Base-by-base conservation (phyloP, 1,140 invertebrate genomes). In the Drosophila athabasca region DNA sequence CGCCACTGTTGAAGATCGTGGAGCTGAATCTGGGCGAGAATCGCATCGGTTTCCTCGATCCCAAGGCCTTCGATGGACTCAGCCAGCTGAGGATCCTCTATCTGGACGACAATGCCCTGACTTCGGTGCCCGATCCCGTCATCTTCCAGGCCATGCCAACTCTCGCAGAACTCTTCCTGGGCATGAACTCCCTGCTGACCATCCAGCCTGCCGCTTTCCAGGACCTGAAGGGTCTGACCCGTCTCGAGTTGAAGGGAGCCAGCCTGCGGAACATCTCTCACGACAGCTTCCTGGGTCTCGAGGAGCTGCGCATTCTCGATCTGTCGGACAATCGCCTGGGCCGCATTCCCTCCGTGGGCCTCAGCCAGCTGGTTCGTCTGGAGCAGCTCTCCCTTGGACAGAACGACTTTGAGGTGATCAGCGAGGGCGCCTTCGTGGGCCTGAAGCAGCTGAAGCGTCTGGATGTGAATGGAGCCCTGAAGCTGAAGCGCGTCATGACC, bases 11-110 rank as follows among this genome's bases (percentile, higher is more conserved):
- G 1, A 95, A 95, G 70, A 93, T 98, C 19, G 96, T 97, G 87
- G 96, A 97, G 83, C 92, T 98, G 15, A 97, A 98, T 92, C 92
- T 98, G 46, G 96, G 96, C 1, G 94, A 96, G 83, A 98, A 98
- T 90, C 94, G 96, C 66, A 96, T 98, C 83, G 95, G 95, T 2
- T 94, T 93, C 70, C 94, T 98, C 17, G 96, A 97, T 72, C 93
- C 95, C 0, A 94, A 94, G 64, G 96, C 97, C 1, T 98, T 98
- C 82, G 94, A 95, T 53, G 96, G 96, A 3, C 91, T 98, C n/a
- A 92, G 93, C 1, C 94, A 95, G 1, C 93, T 98, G 43, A 92
- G 96, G 50, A 95, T 96, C 1, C 92, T 98, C 1, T 96, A 96
- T 81, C 92, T 98, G 53, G 96, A 97, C 75, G 96, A 97, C 87